Base-by-base conservation (phyloP, 2,113 vertebrate species). In the Syrrhaptes paradoxus region DNA sequence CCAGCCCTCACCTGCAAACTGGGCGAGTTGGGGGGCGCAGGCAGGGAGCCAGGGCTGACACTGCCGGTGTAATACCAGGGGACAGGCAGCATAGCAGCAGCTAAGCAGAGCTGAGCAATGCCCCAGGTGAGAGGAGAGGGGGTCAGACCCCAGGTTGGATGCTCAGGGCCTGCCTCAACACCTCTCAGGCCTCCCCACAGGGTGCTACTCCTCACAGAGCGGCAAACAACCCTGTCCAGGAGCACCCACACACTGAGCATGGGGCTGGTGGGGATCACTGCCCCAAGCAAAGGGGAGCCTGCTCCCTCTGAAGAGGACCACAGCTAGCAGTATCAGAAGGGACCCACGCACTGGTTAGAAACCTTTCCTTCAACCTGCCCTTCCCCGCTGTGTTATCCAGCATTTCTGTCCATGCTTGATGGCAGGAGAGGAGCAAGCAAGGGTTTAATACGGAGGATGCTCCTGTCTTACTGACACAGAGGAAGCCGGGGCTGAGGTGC, bases 61-160 rank as follows among this genome's bases (percentile, higher is more conserved):
- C 22, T 3, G 1, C 2, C 0, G 28, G 3, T 4, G 6, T 24
- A 38, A 41, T 17, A 21, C 28, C 49, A 58, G 32, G 41, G 36
- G 4, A 82, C 34, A 85, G 13, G 17, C 8, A 26, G 11, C 22
- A 84, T 0, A 51, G 45, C 41, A 54, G 52, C 0, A 0, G 32
- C 59, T 14, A 66, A 82, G 66, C 57, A 76, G 46, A 83, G 68
- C 46, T 58, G 67, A 82, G 70, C 13, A 63, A 48, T 41, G 45
- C 49, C 32, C 75, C 24, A 31, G 15, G 13, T 46, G 46, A 6
- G 61, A 48, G 61, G 12, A 73, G 25, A 54, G 17, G 1, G 26
- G 55, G 10, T 62, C 75, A 90, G 38, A 57, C 21, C 38, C 45
- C 54, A 54, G 2, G 4, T 45, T 57, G 45, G 41, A 49, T 17